Percentiles rank a stretch among this genome's conserved stretches.
These are phyloP conservation scores for Aporophyla lueneburgensis DNA, from an alignment of 2,888 invertebrate genomes.

Conservation along the genomic window DNA sequence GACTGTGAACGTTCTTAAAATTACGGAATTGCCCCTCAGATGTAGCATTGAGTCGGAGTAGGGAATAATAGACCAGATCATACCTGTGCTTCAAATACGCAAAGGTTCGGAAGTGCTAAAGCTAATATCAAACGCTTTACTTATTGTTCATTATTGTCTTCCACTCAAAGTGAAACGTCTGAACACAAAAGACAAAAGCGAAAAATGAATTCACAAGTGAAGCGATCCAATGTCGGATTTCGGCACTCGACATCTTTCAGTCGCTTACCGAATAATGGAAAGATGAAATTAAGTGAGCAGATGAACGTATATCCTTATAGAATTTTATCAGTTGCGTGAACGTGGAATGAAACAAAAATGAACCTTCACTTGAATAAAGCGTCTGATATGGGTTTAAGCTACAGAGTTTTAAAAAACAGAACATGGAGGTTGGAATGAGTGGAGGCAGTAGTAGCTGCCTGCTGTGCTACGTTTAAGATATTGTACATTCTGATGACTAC, in stretches of 20 bases:
- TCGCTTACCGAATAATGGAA: neutral
- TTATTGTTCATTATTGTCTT: neutral
- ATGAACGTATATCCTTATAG: neutral
- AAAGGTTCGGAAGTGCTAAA: neutral
- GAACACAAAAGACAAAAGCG: neutral
- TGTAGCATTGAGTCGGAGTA: neutral
- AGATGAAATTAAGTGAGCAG: neutral
- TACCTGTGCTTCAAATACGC: neutral
- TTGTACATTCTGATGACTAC: neutral
- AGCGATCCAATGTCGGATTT: neutral
- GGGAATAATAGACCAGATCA: too few relatives aligned
- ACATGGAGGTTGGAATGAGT: neutral
- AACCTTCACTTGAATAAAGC: neutral
- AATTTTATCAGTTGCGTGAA: neutral
- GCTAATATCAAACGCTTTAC: neutral
- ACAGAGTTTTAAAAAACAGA: neutral
- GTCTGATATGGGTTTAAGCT: neutral
- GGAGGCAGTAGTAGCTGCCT: neutral
- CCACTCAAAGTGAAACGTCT: neutral
- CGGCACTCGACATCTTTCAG: neutral
- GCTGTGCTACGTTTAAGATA: neutral
- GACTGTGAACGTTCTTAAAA: too few relatives aligned
- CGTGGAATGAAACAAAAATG: neutral
- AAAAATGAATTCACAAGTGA: neutral
- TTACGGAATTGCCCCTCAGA: too few relatives aligned